Evolutionary conservation across 2,113 vertebrate species (phyloP), one percentile per base, ranked within the genome.

Genomic region (Ageneiosus marmoratus): DNA sequence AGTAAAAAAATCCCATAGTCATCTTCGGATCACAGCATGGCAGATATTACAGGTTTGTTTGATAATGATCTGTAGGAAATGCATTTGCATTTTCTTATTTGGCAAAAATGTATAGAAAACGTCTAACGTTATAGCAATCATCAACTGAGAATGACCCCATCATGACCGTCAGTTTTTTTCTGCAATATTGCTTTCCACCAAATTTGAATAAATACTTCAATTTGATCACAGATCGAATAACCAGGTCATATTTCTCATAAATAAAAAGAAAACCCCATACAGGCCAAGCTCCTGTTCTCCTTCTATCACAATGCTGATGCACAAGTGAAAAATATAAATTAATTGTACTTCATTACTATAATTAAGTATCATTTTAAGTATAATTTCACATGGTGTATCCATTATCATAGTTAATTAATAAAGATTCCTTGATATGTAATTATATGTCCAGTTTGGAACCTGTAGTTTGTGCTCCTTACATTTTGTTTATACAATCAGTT

Each of bases 11-110:
- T 75, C 13, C n/a, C 15, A 75, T 51, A 75, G 2, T 20, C 5
- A 32, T 65, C 34, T 29, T 18, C 9, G 29, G 62, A 65, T 34
- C 62, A 65, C 34, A 69, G 9, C 16, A 37, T 4, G 32, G 63
- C 6, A 20, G 32, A 37, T 67, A 67, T 67, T 67, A 34, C 5
- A 5, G 3, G 37, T 50, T 12, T 41, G 65, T 24, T 18, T 22
- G 78, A 81, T 86, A 78, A 84, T 78, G 34, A 84, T 50, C 53
- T 63, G 65, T 34, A 37, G 58, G 70, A 55, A 41, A 29, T 41
- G 37, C 51, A 34, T 81, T 55, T 73, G 48, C 5, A 34, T 81
- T 32, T 48, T 20, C 16, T 22, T 11, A 63, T 75, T 72, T n/a
- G 32, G 70, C 44, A 51, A 56, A 72, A n/a, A n/a, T n/a, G n/a